Conservation (phyloP, 2,113 vertebrate species). For the Pimephales promelas region DNA sequence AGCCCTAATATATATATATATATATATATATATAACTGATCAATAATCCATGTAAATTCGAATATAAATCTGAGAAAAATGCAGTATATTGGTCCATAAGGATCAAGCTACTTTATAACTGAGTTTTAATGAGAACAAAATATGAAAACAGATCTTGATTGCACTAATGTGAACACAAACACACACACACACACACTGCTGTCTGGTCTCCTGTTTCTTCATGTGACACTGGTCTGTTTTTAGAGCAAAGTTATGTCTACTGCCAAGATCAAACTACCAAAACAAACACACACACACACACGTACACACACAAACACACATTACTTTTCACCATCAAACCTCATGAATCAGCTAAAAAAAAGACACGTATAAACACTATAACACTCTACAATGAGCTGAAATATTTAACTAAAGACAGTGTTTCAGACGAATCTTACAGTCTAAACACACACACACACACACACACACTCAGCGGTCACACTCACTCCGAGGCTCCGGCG, state of each 20-base stretch:
- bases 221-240: constrained; percentile 74
- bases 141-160: background rate
- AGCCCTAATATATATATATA: no score
- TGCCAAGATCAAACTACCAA: constrained; percentile 49
- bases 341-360: background rate
- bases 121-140: background rate
- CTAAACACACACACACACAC: constrained; percentile 2
- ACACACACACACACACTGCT: constrained; percentile 6
- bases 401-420: background rate
- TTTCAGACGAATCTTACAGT: background rate
- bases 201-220: constrained; percentile 69
- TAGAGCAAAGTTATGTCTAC: constrained; percentile 64
- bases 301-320: background rate
- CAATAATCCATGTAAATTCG: no score
- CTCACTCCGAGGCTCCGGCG: constrained; percentile 33
- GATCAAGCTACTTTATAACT: background rate
- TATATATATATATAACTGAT: no score
- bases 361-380: background rate
- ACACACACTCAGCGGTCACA: background rate
- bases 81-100: background rate
- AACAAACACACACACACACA: constrained; percentile 44
- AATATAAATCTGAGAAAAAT: no score
- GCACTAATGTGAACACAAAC: background rate
- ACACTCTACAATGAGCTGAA: background rate
- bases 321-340: constrained; percentile 6